Conservation (phyloP, 2,888 invertebrate species). For the Tetranychus piercei region DNA sequence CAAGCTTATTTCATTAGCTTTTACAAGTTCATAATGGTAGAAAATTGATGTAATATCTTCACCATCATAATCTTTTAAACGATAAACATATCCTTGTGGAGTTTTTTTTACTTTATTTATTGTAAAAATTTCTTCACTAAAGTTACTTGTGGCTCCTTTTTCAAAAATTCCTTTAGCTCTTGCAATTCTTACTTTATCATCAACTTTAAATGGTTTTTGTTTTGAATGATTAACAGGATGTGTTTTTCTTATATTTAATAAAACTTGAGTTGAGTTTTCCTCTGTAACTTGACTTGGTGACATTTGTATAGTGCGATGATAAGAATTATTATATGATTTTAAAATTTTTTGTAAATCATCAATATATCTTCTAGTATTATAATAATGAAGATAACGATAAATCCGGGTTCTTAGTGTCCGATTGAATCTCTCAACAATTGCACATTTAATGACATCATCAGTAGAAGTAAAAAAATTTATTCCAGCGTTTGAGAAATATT, state of each 20-base stretch:
- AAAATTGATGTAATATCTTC: neutral
- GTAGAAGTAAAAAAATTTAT: slow-evolving; percentile 24
- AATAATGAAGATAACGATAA: slow-evolving; percentile 27
- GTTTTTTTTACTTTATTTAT: neutral
- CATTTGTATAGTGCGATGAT: slow-evolving; percentile 13
- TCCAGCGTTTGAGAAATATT: neutral
- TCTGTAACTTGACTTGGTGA: neutral
- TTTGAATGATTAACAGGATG: neutral
- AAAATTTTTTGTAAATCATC: slow-evolving; percentile 8
- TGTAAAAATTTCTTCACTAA: neutral
- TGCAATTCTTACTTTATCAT: neutral
- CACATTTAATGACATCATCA: slow-evolving; percentile 28
- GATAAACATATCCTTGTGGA: neutral
- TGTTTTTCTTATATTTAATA: neutral
- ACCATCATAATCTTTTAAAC: neutral
- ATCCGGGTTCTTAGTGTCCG: slow-evolving; percentile 28
- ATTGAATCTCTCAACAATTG: neutral
- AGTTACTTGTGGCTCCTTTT: neutral
- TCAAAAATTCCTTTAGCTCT: neutral
- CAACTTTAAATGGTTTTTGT: neutral
- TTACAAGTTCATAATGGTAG: neutral
- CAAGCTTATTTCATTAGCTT: neutral
- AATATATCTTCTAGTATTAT: slow-evolving; percentile 25
- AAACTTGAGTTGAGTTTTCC: neutral
- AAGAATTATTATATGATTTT: slow-evolving; percentile 13